Base-by-base conservation (phyloP, 2,888 invertebrate genomes). In the Euproctis similis region DNA sequence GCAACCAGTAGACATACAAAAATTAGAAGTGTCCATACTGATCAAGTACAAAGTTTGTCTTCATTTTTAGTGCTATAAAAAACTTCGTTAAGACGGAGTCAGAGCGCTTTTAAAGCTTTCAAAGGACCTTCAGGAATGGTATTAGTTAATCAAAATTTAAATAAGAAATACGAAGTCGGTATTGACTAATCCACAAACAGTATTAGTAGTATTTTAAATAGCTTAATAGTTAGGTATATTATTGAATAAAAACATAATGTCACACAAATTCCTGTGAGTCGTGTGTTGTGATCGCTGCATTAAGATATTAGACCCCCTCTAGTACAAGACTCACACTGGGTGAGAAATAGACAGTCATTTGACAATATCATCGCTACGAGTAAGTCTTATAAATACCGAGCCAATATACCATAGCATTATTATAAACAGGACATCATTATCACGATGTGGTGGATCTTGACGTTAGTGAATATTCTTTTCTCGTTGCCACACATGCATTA, bases 321-420 rank as follows among this genome's bases (percentile, higher is more conserved):
- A 69, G 68, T 63, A 67, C 50, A 53, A n/a, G 59, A 32, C 64
- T 67, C 74, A 72, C 47, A 73, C 75, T 70, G 73, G 49, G 74
- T 74, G 75, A 76, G 67, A 76, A 70, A 76, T 76, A 59, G 69
- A 54, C 54, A 52, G 52, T 59, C 63, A 74, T 76, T 75, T 73
- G 70, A 72, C 68, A 71, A 68, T 67, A 74, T 71, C 65, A 56
- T 61, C 60, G 61, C 55, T 55, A 62, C 52, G 50, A 54, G 59
- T 58, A 46, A 63, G 62, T 59, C 58, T 59, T 53, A 57, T 14
- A 50, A 59, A 58, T 57, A 47, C 40, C 47, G n/a, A 42, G 47
- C 49, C 59, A 62, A 67, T 59, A 61, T 53, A 47, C 59, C 47
- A 51, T 37, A 42, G 51, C 51, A 50, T 62, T 64, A 56, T 54